Evolutionary conservation across 2,113 vertebrate genomes (phyloP).

Genomic region (Platanista minor): DNA sequence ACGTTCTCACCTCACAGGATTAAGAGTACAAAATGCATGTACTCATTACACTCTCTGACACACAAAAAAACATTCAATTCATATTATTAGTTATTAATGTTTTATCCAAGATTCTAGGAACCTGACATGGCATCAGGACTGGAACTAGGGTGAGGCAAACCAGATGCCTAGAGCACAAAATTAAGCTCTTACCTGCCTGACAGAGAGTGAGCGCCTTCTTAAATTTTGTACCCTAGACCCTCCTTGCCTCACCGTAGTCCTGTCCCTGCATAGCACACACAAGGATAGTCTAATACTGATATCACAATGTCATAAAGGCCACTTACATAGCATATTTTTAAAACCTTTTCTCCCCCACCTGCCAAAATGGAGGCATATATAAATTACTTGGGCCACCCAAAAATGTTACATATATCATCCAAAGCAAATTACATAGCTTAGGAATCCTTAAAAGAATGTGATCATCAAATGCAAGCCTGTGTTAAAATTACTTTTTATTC

Average conservation of each 20-base stretch:
- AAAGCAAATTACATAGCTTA: constrained; percentile 11
- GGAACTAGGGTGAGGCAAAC: neutral
- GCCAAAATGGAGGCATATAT: neutral
- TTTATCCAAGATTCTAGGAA: neutral
- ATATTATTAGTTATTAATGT: neutral
- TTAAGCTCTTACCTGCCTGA: neutral
- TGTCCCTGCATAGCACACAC: neutral
- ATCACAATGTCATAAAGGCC: neutral
- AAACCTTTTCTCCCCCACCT: neutral
- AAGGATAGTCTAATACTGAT: neutral
- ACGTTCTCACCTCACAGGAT: neutral
- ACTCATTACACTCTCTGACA: neutral
- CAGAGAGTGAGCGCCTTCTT: neutral
- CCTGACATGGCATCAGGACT: neutral
- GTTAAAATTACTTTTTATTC: constrained; percentile 34
- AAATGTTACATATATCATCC: neutral
- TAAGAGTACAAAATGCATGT: neutral
- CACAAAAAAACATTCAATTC: neutral
- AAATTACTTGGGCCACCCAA: neutral
- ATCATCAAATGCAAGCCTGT: neutral
- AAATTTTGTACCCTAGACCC: neutral
- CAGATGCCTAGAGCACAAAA: neutral
- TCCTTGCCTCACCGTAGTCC: neutral
- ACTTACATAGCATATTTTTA: neutral
- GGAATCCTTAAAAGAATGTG: neutral